phyloP scores from a whole-genome alignment of 2,113 vertebrate genomes.

The Meriones unguiculatus region DNA sequence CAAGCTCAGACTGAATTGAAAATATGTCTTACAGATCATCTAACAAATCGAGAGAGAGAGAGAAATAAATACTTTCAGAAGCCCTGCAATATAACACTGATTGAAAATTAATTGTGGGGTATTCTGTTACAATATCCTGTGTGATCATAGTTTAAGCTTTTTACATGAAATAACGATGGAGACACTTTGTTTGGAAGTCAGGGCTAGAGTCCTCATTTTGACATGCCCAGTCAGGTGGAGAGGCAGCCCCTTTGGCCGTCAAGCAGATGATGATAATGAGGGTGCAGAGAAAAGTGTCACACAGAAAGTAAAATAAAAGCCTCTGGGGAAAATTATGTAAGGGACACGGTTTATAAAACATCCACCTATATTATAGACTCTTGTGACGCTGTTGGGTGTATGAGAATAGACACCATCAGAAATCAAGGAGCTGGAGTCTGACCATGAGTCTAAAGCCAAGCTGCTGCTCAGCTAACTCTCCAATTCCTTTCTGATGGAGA shows the following conservation, averaged over 20 bases:
- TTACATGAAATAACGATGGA: not conserved
- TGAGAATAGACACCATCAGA: not conserved
- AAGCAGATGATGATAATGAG: not conserved
- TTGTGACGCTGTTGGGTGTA: not conserved
- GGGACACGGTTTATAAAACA: not conserved
- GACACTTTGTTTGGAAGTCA: constrained; percentile 7
- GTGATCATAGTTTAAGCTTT: not conserved
- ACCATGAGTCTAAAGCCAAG: not conserved
- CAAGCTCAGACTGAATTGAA: not conserved
- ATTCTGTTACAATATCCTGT: not conserved
- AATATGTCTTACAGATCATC: not conserved
- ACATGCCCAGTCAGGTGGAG: not conserved
- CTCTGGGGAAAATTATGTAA: not conserved
- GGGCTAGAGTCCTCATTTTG: not conserved
- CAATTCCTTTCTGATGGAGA: not conserved
- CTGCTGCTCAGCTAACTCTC: not conserved
- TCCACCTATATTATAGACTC: not conserved
- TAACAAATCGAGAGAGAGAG: not conserved
- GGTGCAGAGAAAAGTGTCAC: not conserved
- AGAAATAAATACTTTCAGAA: not conserved
- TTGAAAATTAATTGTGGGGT: not conserved
- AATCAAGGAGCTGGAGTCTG: not conserved
- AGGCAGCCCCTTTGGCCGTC: accelerated
- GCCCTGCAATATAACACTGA: not conserved
- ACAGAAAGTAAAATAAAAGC: not conserved